A percentile compares a stretch with the other conserved stretches of the same genome.
Conservation (phyloP, 2,888 invertebrate species). For the Alcis repandata region DNA sequence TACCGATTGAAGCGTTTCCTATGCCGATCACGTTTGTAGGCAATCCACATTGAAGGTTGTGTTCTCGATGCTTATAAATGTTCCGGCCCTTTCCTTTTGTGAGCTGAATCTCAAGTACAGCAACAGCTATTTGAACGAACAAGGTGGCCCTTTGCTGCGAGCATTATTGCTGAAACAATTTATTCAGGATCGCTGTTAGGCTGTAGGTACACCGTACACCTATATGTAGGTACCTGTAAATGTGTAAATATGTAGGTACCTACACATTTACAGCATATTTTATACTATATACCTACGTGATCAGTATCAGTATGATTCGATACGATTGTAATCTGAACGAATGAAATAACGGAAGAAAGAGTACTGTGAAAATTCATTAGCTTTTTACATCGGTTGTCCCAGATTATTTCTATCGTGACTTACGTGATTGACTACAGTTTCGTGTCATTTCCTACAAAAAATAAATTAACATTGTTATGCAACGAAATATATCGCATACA, state of each 20-base stretch:
- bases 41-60: slow-evolving; percentile 64
- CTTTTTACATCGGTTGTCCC: slow-evolving; percentile 42
- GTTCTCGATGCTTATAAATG: slow-evolving; percentile 55
- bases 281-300: background rate
- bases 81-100: slow-evolving; percentile 66
- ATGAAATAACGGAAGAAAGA: slow-evolving; percentile 40
- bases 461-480: slow-evolving; percentile 38
- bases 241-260: too few species aligned
- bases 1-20: slow-evolving; percentile 65
- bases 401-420: slow-evolving; percentile 41
- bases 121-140: slow-evolving; percentile 34
- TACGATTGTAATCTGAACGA: slow-evolving; percentile 13
- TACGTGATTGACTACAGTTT: slow-evolving; percentile 45
- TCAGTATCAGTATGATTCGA: slow-evolving; percentile 5
- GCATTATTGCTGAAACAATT: slow-evolving; percentile 24
- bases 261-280: too few species aligned
- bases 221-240: too few species aligned
- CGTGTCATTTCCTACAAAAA: slow-evolving; percentile 38
- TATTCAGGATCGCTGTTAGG: background rate
- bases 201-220: too few species aligned
- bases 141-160: slow-evolving; percentile 32
- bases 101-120: slow-evolving; percentile 57
- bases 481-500: slow-evolving; percentile 27
- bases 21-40: slow-evolving; percentile 62
- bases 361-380: slow-evolving; percentile 30